A percentile compares a stretch with the other conserved stretches of the same genome.
phyloP scores from a whole-genome alignment of 2,797 vertebrate genomes.

The Tympanoctomys barrerae region DNA sequence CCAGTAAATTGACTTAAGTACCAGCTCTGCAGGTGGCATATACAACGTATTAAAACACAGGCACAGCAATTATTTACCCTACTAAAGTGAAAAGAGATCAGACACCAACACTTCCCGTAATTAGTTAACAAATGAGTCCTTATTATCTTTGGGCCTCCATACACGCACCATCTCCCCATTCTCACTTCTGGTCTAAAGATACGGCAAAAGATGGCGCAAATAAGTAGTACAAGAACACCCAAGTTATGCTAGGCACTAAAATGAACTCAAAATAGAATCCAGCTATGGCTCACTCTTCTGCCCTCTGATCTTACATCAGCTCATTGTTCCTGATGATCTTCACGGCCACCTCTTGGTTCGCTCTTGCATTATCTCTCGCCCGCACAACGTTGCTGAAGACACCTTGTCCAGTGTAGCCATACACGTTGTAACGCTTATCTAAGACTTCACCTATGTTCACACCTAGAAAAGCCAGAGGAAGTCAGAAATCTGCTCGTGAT shows the following conservation, averaged over 20 bases:
- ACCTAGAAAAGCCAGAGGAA: constrained; percentile 87
- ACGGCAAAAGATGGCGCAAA: background rate
- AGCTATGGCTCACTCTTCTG: background rate
- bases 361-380: constrained; percentile 97
- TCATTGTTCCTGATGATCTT: constrained; percentile 99
- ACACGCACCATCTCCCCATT: background rate
- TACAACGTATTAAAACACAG: background rate
- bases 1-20: background rate
- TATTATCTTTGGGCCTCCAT: background rate
- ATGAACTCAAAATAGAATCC: background rate
- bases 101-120: background rate
- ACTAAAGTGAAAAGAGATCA: background rate
- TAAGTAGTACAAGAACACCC: background rate
- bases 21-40: background rate
- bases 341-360: constrained; percentile 98
- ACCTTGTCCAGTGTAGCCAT: constrained; percentile 99
- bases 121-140: background rate
- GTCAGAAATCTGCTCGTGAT: background rate
- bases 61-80: background rate
- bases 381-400: constrained; percentile 99
- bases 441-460: constrained; percentile 99
- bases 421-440: constrained; percentile 99
- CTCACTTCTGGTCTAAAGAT: background rate
- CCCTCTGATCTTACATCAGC: constrained; percentile 94
- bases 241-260: background rate